Base-by-base conservation (phyloP, 2,113 vertebrate species). In the Triplophysa siluroides region DNA sequence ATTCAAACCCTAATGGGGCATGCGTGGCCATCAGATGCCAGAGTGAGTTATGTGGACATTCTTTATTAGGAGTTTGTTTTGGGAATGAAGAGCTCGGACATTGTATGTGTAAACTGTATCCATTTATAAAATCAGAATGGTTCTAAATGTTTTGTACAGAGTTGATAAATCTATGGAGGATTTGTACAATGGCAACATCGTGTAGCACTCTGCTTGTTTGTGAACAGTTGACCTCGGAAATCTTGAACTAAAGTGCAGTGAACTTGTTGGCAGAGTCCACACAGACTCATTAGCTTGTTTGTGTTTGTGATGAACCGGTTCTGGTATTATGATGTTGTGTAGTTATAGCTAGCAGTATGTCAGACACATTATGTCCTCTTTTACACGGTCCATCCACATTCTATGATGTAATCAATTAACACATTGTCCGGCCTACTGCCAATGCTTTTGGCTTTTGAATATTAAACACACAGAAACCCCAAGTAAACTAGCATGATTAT, bases 1-100 rank as follows among this genome's bases (percentile, higher is more conserved):
- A 47, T 41, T 16, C 16, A 14, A 19, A 54, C 21, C 63, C 24
- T 76, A 80, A 75, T 63, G 33, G 33, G 26, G 24, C 13, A 26
- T 41, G 78, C 50, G 65, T 72, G 64, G 50, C 73, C 33, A 26
- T 73, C 64, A 82, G 38, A 65, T 8, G 64, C 43, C 69, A 63
- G 72, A 29, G 58, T 68, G 63, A 80, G 65, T 86, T 80, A 68
- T 58, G 58, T 12, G 47, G 54, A 23, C 38, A 56, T 21, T 60
- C 14, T 64, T 75, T 60, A 52, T 41, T 63, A 66, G 45, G 68
- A 76, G 78, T 73, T 84, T 86, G 69, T 82, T 73, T 79, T 76
- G 71, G 79, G 47, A 69, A 12, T 52, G 75, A 76, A 33, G 60
- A 62, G 56, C 14, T 62, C 50, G 38, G 78, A 64, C 33, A 71